Conservation (phyloP, 2,113 vertebrate genomes). For the Vimba vimba region DNA sequence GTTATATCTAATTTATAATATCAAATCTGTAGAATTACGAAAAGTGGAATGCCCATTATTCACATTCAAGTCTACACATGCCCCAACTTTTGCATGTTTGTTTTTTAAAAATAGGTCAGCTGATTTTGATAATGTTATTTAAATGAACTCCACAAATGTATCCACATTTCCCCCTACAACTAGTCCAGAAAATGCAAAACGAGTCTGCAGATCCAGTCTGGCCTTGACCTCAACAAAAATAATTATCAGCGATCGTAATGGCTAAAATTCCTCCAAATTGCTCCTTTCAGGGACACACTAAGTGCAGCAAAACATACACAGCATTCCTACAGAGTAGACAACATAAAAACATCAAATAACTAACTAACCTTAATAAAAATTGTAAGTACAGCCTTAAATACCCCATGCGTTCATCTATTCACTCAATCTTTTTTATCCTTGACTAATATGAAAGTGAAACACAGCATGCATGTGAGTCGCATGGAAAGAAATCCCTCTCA, state of each 20-base stretch:
- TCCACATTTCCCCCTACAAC: not conserved
- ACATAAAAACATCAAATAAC: conserved; percentile 31
- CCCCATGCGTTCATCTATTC: conserved; percentile 40
- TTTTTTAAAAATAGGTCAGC: not conserved
- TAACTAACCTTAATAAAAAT: conserved; percentile 48
- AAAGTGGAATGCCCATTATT: not conserved
- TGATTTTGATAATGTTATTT: not conserved
- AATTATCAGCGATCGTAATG: not conserved
- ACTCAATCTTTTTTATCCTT: conserved; percentile 44
- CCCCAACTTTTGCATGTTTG: not conserved
- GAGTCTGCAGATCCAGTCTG: not conserved
- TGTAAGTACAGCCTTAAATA: conserved; percentile 38
- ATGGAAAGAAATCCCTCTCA: conserved; percentile 34
- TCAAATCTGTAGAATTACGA: not conserved
- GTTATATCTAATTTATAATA: not conserved
- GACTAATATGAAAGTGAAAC: not conserved
- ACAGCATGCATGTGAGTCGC: conserved; percentile 27
- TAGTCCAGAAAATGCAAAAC: not conserved
- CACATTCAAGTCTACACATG: not conserved
- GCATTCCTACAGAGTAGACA: conserved; percentile 18
- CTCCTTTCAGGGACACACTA: conserved; percentile 21
- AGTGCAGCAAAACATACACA: not conserved
- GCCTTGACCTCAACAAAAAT: not conserved
- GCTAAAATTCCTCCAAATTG: not conserved
- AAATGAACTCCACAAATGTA: not conserved